Evolutionary conservation across 1,140 invertebrate genomes (phyloP).

Genomic region (Leptinotarsa undecemlineata): DNA sequence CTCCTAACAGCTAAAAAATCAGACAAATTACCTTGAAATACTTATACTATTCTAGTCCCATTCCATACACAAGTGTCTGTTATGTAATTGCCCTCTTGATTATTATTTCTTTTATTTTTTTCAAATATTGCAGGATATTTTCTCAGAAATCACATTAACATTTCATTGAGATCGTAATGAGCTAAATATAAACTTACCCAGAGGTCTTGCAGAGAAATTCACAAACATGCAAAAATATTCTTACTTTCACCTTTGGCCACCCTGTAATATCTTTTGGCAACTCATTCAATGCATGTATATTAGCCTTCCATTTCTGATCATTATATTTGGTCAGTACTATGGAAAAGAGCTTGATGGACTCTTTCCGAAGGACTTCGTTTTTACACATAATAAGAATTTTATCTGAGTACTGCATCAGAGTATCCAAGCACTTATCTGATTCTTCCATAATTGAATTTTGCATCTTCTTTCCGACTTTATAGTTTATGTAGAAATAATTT

Average conservation of each 20-base stretch:
- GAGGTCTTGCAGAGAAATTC: neutral
- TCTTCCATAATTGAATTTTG: too few species aligned
- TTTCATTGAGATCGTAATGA: neutral
- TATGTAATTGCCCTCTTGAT: too few species aligned
- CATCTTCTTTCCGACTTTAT: too few species aligned
- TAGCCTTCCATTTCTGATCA: neutral
- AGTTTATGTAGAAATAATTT: neutral
- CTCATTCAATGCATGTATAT: neutral
- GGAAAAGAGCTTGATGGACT: slow-evolving; percentile 6
- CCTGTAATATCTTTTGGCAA: slow-evolving; percentile 2
- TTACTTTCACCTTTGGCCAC: neutral
- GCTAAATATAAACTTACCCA: slow-evolving; percentile 10
- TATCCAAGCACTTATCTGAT: too few species aligned
- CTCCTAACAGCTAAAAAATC: too few species aligned
- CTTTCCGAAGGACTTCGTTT: neutral
- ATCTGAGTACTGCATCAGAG: neutral
- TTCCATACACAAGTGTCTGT: too few species aligned
- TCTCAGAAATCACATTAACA: neutral
- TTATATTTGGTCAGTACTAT: slow-evolving; percentile 8
- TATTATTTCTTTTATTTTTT: too few species aligned
- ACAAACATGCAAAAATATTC: slow-evolving; percentile 15
- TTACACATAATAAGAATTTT: neutral
- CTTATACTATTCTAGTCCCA: too few species aligned
- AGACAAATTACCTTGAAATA: too few species aligned
- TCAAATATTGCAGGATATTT: neutral